These are phyloP conservation scores for Nowickia ferox DNA, from an alignment of 2,888 invertebrate species.

Conservation along the genomic window DNA sequence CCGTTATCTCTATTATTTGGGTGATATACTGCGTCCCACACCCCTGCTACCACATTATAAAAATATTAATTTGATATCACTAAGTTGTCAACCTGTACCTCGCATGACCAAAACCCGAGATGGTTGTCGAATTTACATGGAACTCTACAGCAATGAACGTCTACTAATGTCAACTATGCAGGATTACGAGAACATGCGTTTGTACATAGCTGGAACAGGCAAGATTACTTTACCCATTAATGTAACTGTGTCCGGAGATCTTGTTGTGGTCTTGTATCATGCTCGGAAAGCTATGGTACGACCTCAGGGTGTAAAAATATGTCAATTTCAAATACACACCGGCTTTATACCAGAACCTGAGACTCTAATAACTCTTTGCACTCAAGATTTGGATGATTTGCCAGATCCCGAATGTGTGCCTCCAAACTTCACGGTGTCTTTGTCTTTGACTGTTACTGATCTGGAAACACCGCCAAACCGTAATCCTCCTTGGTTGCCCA, in stretches of 20 bases:
- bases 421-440: conserved; percentile 87
- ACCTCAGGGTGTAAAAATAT: conserved; percentile 92
- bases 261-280: conserved; percentile 91
- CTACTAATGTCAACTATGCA: conserved; percentile 91
- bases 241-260: conserved; percentile 92
- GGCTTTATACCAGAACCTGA: conserved; percentile 91
- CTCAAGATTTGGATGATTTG: conserved; percentile 91
- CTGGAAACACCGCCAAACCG: conserved; percentile 87
- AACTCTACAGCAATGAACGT: conserved; percentile 94
- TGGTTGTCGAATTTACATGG: conserved; percentile 96
- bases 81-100: conserved; percentile 94
- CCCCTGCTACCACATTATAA: conserved; percentile 91
- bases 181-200: conserved; percentile 94
- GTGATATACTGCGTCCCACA: conserved; percentile 88
- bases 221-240: conserved; percentile 88
- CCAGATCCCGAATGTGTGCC: conserved; percentile 89
- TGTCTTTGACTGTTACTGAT: conserved; percentile 89
- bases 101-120: conserved; percentile 96
- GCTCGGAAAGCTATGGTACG: conserved; percentile 92
- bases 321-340: conserved; percentile 94
- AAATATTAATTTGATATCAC: conserved; percentile 90
- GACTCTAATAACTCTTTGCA: conserved; percentile 89
- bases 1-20: conserved; percentile 94
- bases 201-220: conserved; percentile 80
- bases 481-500: conserved; percentile 90